Conservation (phyloP, 2,888 invertebrate species). For the Protophormia terraenovae region DNA sequence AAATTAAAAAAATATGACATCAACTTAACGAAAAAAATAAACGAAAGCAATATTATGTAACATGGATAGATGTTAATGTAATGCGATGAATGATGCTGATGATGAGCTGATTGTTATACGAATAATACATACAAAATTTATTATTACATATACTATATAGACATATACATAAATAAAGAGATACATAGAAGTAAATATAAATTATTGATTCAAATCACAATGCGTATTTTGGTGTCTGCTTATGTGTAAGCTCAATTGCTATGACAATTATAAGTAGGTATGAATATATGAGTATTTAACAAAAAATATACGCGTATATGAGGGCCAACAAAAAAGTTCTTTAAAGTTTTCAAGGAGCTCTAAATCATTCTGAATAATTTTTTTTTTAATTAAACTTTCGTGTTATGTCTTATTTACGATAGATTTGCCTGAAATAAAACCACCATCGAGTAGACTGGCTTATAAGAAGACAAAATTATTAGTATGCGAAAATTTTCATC, state of each 20-base stretch:
- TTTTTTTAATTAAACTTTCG: too few species aligned
- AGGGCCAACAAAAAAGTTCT: background rate
- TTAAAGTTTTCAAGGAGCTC: too few species aligned
- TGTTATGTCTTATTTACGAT: too few species aligned
- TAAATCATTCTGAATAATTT: too few species aligned
- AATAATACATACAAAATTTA: conserved; percentile 46
- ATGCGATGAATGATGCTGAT: conserved; percentile 24
- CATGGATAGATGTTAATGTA: conserved; percentile 31
- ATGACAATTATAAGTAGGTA: conserved; percentile 26
- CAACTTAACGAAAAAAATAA: conserved; percentile 19
- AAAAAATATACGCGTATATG: background rate
- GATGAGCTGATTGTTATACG: conserved; percentile 64
- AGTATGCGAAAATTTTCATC: too few species aligned
- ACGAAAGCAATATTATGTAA: conserved; percentile 27
- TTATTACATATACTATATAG: too few species aligned
- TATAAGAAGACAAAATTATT: too few species aligned
- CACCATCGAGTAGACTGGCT: too few species aligned
- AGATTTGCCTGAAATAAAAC: too few species aligned
- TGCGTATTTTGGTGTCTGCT: background rate
- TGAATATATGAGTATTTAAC: background rate
- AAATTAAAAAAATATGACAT: conserved; percentile 20
- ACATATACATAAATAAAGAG: conserved; percentile 10
- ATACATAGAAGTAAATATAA: conserved; percentile 1
- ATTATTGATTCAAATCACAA: conserved; percentile 34
- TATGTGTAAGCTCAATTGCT: background rate